These are phyloP conservation scores for Ammospiza nelsoni DNA, from an alignment of 2,113 vertebrate species.

Conservation along the genomic window DNA sequence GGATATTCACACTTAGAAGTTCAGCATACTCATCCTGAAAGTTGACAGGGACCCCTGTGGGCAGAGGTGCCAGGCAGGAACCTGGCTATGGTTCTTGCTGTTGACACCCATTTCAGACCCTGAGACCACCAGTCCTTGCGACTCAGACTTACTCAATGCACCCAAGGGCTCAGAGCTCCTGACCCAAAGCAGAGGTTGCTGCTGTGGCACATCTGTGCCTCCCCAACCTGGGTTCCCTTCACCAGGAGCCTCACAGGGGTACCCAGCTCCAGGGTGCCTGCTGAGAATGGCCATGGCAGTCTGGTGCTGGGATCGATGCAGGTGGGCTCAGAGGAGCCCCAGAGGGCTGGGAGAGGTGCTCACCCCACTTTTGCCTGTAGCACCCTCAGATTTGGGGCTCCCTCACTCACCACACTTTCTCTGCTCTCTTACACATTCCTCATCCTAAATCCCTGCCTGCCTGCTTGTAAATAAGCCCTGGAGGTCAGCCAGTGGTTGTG, in stretches of 20 bases:
- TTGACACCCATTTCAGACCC: background rate
- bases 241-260: background rate
- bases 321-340: background rate
- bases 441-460: background rate
- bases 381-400: background rate
- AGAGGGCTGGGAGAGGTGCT: background rate
- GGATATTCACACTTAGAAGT: background rate
- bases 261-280: background rate
- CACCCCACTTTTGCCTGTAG: rapidly evolving
- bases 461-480: background rate
- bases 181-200: background rate
- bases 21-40: background rate
- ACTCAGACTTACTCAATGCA: background rate
- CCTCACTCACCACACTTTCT: background rate
- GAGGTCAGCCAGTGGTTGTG: background rate
- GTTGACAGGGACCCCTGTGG: background rate
- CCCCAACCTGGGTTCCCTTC: background rate
- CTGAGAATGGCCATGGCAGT: background rate
- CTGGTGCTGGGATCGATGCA: background rate
- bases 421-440: background rate
- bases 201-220: background rate
- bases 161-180: background rate
- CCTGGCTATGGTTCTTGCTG: background rate
- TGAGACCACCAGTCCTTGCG: background rate
- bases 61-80: background rate